Base-by-base conservation (phyloP, 1,140 invertebrate genomes). In the Drosophila malerkotliana region DNA sequence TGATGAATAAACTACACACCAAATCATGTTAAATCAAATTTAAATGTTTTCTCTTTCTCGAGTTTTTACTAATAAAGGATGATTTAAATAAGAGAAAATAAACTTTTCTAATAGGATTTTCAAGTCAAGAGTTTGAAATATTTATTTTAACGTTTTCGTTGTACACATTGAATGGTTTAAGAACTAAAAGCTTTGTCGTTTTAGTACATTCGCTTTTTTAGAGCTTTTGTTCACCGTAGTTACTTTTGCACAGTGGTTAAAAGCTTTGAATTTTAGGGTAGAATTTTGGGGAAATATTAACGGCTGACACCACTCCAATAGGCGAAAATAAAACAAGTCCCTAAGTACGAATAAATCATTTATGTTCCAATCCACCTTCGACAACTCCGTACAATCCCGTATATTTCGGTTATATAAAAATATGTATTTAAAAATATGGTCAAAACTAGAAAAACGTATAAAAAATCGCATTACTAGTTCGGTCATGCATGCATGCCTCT, bases 1-100 rank as follows among this genome's bases (percentile, higher is more conserved):
- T 59, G 58, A 79, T 79, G 51, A 77, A 84, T 72, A 83, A 84
- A 84, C 52, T 73, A 81, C 63, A 68, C 66, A 79, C 63, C 44
- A 62, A 67, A 59, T 60, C 80, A 85, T 85, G 81, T 85, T 84
- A 84, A 64, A 62, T 51, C 47, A 54, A 56, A 24, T 12, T 9
- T 66, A 2, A 3, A 44, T 28, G 6, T n/a, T 8, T 54, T 54
- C 54, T 14, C 7, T 14, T 9, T 41, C 4, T 34, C 26, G 26
- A n/a, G 3, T 21, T n/a, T 9, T 47, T 12, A 14, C 5, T 4
- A 9, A 0, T 14, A 9, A 52, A 32, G 7, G 9, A 28, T 28
- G 6, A 28, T 28, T 28, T 3, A 21, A 21, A 21, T 21, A 28
- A 6, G 6, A 28, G 6, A 28, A 28, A 28, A 28, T 28, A 32